Base-by-base conservation (phyloP, 2,888 invertebrate species). In the Schizotus pectinicornis region DNA sequence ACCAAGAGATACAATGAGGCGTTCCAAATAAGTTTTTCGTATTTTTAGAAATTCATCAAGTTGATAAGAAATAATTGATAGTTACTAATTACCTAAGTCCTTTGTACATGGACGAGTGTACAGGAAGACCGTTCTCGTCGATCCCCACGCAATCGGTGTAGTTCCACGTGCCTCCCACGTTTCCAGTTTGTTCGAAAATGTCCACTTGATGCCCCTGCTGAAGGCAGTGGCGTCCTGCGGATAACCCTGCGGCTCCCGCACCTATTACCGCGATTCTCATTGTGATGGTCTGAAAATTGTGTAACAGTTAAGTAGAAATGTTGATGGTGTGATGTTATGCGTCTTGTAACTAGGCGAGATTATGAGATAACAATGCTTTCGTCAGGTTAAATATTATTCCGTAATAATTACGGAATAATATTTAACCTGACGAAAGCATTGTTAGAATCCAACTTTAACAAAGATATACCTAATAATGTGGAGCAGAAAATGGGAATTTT, bases 91-190 rank as follows among this genome's bases (percentile, higher is more conserved):
- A n/a, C 90, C 82, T 84, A 36, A 94, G 80, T 71, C 87, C 85
- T 73, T 88, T 85, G 74, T 94, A 94, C 89, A 92, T 91, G 79
- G 91, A 90, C 3, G 91, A 88, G 74, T 89, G 90, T 7, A 91
- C 79, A 0, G 89, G 88, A 9, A 87, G 68, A 0, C 89, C 90
- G 75, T 87, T 81, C 38, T 86, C 82, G 64, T 91, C 89, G 0
- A 77, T 67, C 1, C 87, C 89, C 1, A 83, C 81, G 12, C 82
- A 75, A 3, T 90, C 87, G 6, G 85, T 87, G 73, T 90, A 92
- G 49, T 71, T 70, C 94, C 94, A 94, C 0, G 91, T 91, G 1
- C 94, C 94, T 5, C 93, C 94, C 9, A 92, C 75, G 48, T 81
- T 72, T 8, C 80, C 80, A 0, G 85, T 83, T 64, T 89, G 88